A percentile compares a stretch with the other conserved stretches of the same genome.
Evolutionary conservation across 2,113 vertebrate species (phyloP).

Genomic region (Scomber colias): DNA sequence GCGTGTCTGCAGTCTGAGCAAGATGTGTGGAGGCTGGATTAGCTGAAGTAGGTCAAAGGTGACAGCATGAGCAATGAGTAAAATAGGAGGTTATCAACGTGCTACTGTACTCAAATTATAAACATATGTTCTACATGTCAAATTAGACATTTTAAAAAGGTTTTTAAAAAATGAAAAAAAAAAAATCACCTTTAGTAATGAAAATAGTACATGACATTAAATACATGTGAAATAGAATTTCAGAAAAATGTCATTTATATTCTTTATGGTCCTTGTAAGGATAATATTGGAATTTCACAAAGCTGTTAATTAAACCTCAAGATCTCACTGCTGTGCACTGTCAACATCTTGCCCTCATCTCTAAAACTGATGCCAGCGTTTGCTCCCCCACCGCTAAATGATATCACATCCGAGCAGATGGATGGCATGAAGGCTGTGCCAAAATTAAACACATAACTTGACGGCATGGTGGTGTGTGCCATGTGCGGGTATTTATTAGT

Average conservation of each 20-base stretch:
- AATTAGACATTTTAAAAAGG: background rate
- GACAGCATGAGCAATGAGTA: conserved; percentile 34
- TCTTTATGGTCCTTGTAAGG: background rate
- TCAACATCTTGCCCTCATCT: conserved; percentile 14
- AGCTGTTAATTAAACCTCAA: background rate
- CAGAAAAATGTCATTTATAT: background rate
- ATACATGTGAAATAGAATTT: background rate
- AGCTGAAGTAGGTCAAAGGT: conserved; percentile 80
- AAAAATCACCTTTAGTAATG: too few relatives aligned
- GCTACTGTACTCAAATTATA: background rate
- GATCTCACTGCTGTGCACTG: background rate
- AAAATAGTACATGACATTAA: background rate
- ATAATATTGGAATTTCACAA: background rate
- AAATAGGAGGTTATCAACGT: background rate
- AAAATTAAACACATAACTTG: conserved; percentile 40
- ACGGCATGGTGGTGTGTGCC: conserved; percentile 14
- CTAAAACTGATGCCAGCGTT: conserved; percentile 1
- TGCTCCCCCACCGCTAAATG: conserved; percentile 20
- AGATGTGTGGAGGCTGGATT: background rate
- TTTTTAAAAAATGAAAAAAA: background rate
- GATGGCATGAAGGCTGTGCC: conserved; percentile 3
- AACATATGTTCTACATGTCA: background rate
- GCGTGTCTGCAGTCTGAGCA: conserved; percentile 20
- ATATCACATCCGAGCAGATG: conserved; percentile 46
- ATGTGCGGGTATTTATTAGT: conserved; percentile 47